Evolutionary conservation across 2,888 invertebrate genomes (phyloP).

Genomic region (Drosophila incognita): DNA sequence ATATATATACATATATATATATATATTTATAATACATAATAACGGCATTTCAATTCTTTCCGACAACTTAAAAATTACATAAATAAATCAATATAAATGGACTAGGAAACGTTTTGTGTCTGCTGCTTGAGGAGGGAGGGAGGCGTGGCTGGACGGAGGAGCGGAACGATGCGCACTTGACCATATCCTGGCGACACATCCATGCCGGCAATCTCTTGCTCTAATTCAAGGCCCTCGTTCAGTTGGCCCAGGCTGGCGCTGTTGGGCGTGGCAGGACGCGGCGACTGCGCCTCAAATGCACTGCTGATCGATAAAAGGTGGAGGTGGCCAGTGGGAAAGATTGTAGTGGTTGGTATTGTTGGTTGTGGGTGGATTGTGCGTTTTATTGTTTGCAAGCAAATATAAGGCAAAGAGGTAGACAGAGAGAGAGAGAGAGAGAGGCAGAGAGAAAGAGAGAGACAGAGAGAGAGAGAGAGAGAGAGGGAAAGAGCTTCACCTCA

Average conservation of each 20-base stretch:
- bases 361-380: background rate
- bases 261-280: slow-evolving; percentile 32
- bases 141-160: slow-evolving; percentile 2
- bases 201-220: slow-evolving; percentile 21
- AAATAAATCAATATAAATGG: slow-evolving; percentile 8
- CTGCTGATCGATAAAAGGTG: slow-evolving; percentile 38
- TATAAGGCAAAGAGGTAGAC: slow-evolving; percentile 28
- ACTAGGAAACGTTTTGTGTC: slow-evolving; percentile 40
- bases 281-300: slow-evolving; percentile 60
- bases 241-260: slow-evolving; percentile 58
- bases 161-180: background rate
- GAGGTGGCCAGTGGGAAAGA: background rate
- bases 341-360: background rate
- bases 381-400: slow-evolving; percentile 41
- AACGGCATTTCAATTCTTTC: slow-evolving; percentile 45
- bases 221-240: slow-evolving; percentile 51
- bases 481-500: slow-evolving; percentile 4
- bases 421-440: background rate
- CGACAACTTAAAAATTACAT: slow-evolving; percentile 44
- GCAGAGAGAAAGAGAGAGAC: background rate
- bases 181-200: slow-evolving; percentile 26
- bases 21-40: slow-evolving; percentile 11
- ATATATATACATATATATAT: slow-evolving; percentile 7
- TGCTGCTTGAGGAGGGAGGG: slow-evolving; percentile 19
- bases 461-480: background rate